phyloP scores from a whole-genome alignment of 2,888 invertebrate genomes.

The Brachypalpus laphriformis region DNA sequence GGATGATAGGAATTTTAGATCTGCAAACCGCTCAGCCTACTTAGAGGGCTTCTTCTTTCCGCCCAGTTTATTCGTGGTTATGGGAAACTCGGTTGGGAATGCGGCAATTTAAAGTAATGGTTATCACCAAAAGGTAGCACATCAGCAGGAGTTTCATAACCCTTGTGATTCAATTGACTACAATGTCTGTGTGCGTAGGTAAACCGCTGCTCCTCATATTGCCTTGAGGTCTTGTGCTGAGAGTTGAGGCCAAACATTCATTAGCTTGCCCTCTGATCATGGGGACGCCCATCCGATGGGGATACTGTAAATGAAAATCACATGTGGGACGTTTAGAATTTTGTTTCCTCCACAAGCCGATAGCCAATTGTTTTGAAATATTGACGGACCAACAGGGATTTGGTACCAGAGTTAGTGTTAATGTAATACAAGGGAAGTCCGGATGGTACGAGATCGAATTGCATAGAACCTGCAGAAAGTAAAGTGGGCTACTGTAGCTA shows the following conservation, averaged over 20 bases:
- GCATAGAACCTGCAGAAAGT: too few relatives aligned
- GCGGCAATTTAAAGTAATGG: slow-evolving; percentile 62
- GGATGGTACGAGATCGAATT: too few relatives aligned
- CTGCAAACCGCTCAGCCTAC: slow-evolving; percentile 40
- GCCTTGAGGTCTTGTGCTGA: slow-evolving; percentile 47
- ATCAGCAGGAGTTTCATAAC: slow-evolving; percentile 39
- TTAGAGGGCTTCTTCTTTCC: slow-evolving; percentile 25
- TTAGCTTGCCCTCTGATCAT: slow-evolving; percentile 45
- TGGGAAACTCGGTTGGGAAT: slow-evolving; percentile 54
- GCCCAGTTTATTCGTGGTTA: slow-evolving; percentile 50
- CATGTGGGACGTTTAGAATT: slow-evolving; percentile 7
- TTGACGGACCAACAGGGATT: neutral
- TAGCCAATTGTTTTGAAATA: slow-evolving; percentile 25
- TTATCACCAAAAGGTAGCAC: slow-evolving; percentile 62
- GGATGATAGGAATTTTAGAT: slow-evolving; percentile 66
- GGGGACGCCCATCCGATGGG: slow-evolving; percentile 32
- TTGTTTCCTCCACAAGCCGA: neutral
- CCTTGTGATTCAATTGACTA: slow-evolving; percentile 42
- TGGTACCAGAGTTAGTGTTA: neutral
- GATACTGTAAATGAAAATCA: slow-evolving; percentile 30
- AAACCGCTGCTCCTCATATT: slow-evolving; percentile 37
- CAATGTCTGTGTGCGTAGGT: slow-evolving; percentile 25
- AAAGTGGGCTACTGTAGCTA: too few relatives aligned
- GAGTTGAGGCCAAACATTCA: slow-evolving; percentile 58
- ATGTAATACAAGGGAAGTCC: neutral